Conservation (phyloP, 2,113 vertebrate genomes). For the Penelope pileata region DNA sequence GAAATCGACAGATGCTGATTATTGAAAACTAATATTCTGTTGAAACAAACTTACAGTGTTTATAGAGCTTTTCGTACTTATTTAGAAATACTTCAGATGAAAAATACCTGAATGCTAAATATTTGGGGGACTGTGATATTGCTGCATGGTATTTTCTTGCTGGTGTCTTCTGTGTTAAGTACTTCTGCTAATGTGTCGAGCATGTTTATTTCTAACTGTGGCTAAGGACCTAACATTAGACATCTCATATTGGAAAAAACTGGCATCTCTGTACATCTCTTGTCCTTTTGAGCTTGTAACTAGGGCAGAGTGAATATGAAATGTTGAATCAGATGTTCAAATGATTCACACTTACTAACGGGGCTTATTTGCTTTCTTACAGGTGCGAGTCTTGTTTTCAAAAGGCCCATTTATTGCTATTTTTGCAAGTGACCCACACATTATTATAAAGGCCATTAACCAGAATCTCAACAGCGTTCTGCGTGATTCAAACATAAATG, state of each 20-base stretch:
- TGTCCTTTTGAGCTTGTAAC: neutral
- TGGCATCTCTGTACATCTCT: neutral
- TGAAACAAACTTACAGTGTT: neutral
- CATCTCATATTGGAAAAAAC: neutral
- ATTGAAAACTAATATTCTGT: neutral
- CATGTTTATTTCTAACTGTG: neutral
- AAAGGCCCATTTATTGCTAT: slow-evolving; percentile 98
- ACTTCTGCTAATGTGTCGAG: neutral
- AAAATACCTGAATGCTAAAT: neutral
- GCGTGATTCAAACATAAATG: slow-evolving; percentile 98
- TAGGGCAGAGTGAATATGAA: neutral
- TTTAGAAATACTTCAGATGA: neutral
- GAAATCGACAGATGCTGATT: neutral
- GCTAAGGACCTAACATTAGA: neutral
- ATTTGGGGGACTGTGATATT: neutral
- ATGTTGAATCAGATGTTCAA: neutral
- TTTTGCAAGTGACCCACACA: slow-evolving; percentile 98
- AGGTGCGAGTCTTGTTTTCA: slow-evolving; percentile 96
- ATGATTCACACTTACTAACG: neutral
- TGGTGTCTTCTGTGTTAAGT: neutral
- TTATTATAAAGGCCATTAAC: slow-evolving; percentile 99
- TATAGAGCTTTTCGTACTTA: neutral
- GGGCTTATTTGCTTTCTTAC: neutral
- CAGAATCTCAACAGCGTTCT: slow-evolving; percentile 98
- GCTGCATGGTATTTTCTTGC: neutral